Base-by-base conservation (phyloP, 2,113 vertebrate genomes). In the Malurus melanocephalus region DNA sequence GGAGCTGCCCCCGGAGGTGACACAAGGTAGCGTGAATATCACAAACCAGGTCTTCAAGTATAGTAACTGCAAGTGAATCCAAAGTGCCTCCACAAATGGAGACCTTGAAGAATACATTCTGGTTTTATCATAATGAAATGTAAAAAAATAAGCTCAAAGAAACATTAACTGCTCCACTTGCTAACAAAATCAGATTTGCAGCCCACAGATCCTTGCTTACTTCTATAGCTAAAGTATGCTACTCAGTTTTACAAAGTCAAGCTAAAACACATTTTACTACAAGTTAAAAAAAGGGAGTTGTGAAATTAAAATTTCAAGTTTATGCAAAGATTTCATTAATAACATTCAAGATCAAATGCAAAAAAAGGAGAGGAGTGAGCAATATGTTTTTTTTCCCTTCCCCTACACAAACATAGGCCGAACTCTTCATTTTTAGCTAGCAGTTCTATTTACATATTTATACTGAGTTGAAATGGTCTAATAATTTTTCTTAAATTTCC, bases 21-120 rank as follows among this genome's bases (percentile, higher is more conserved):
- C 28, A 45, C 14, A 57, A 51, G 27, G n/a, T 13, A 65, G 15
- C 0, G 0, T 2, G 4, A 64, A 16, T 20, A 80, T 20, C 48
- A 80, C 45, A 80, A 68, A 67, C 15, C 20, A 10, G 9, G 32
- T 59, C 40, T 84, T 67, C 35, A 59, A 17, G 20, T 24, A 22
- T n/a, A 38, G 38, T 66, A 69, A 49, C 11, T 38, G 13, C 13
- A 42, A 26, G 35, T 8, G 13, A 85, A 48, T 72, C 66, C 46
- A 14, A 64, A 79, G 20, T 27, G 21, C 3, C 24, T 72, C 40
- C 62, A 57, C 14, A 85, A 79, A 88, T 16, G 4, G 9, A 67
- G 23, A 67, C 23, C 24, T 1, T 13, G 6, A 80, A 69, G 28
- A 82, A 85, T 24, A 49, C 16, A 66, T 51, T 46, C 8, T 38